Conservation (phyloP, 2,888 invertebrate genomes). For the Synergus laeviventris region DNA sequence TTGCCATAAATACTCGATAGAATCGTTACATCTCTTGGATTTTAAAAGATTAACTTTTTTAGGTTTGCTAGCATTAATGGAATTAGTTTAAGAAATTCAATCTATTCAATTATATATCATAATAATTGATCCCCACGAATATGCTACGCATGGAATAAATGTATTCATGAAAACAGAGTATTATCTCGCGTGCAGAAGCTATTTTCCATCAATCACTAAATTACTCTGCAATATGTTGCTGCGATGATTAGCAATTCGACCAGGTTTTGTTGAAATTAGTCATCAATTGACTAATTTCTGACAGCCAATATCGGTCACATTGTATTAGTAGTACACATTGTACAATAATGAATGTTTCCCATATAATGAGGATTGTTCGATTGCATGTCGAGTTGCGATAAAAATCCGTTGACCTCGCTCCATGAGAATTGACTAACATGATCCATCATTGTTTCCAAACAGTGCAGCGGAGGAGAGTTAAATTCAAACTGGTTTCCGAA, state of each 20-base stretch:
- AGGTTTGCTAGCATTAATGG: too few species aligned
- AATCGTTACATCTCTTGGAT: too few species aligned
- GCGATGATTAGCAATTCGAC: background rate
- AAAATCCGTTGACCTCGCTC: conserved; percentile 35
- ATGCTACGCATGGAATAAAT: background rate
- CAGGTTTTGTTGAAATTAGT: conserved; percentile 5
- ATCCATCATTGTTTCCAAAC: conserved; percentile 28
- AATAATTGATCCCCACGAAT: background rate
- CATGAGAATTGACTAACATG: conserved; percentile 37
- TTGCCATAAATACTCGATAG: too few species aligned
- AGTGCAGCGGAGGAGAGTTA: conserved; percentile 11
- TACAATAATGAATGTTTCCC: conserved; percentile 23
- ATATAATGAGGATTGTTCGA: conserved; percentile 33
- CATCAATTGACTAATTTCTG: conserved; percentile 3
- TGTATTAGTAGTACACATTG: background rate
- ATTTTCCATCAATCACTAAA: background rate
- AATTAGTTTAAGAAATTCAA: too few species aligned
- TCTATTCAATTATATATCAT: too few species aligned
- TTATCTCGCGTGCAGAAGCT: background rate
- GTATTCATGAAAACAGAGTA: background rate
- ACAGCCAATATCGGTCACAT: background rate
- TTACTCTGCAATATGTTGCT: background rate
- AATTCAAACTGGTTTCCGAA: conserved; percentile 22
- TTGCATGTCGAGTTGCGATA: conserved; percentile 1
- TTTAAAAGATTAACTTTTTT: too few species aligned